Conservation (phyloP, 1,140 invertebrate genomes). For the Ceratosolen fusciceps region DNA sequence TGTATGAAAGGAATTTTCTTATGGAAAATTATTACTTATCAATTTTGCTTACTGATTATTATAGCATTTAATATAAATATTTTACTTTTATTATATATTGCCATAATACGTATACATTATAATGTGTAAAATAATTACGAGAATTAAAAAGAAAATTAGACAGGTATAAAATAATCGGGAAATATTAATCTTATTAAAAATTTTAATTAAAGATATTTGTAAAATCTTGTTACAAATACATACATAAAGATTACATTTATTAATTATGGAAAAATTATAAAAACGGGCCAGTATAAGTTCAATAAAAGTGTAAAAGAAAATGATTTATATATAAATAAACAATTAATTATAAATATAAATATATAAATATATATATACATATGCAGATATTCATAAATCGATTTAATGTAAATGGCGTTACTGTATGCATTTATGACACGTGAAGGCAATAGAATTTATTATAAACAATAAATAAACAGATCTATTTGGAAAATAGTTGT, state of each 20-base stretch:
- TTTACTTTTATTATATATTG: slow-evolving; percentile 69
- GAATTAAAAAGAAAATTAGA: slow-evolving; percentile 42
- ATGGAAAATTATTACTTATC: slow-evolving; percentile 42
- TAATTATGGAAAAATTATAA: no score
- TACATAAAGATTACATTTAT: not conserved
- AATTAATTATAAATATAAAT: no score
- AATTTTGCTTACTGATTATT: slow-evolving; percentile 69
- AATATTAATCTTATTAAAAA: no score
- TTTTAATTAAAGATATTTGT: no score
- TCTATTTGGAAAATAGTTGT: slow-evolving; percentile 3
- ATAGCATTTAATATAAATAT: slow-evolving; percentile 64
- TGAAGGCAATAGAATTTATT: slow-evolving; percentile 50
- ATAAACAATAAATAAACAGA: slow-evolving; percentile 50
- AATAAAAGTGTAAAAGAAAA: no score
- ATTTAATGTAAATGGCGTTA: slow-evolving; percentile 59
- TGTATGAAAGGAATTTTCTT: slow-evolving; percentile 54
- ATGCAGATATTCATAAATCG: slow-evolving; percentile 60
- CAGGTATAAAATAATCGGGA: slow-evolving; percentile 10
- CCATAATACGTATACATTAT: slow-evolving; percentile 31
- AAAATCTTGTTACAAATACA: not conserved
- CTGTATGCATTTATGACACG: slow-evolving; percentile 55
- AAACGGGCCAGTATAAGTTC: no score
- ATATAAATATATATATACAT: slow-evolving; percentile 60
- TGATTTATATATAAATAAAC: no score
- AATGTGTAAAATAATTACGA: slow-evolving; percentile 46